Evolutionary conservation across 2,888 invertebrate genomes (phyloP), one percentile per base, ranked within the genome.

Genomic region (Netelia inedita): DNA sequence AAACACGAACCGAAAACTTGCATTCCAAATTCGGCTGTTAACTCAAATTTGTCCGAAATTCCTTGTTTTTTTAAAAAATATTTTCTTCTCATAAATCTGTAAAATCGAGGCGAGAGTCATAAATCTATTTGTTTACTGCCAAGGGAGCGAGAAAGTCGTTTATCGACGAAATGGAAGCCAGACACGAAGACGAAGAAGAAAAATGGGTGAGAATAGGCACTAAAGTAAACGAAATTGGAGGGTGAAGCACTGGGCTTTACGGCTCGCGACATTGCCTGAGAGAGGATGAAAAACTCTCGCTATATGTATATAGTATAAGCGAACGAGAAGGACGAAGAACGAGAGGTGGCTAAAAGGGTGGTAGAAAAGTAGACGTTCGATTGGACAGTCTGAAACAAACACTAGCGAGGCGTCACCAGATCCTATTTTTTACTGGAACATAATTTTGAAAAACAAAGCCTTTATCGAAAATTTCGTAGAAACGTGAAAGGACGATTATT

Each of bases 391-490:
- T 57, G 28, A 46, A 55, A 61, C 71, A 63, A 63, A 79, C 79
- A 71, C 79, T 63, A 71, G 41, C 71, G 63, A 79, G 79, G 71
- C 79, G 79, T 61, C 61, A 21, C 53, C 53, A 79, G 63, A 57
- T 59, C 14, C 68, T 69, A 61, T 71, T 55, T 55, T 28, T 53
- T 71, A 71, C 35, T 50, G 2, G 0, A 6, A 8, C n/a, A 23
- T 23, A 2, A 1, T 23, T 23, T 23, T 59, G 46, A 53, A 28
- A 14, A 3, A 61, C 23, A 21, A 2, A 14, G 28, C 23, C 61
- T 10, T 5, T 23, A 28, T 61, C 2, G 14, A 61, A 28, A 16
- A 9, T 53, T 79, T 79, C 35, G 8, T 59, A 21, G 9, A 21
- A n/a, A n/a, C n/a, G n/a, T n/a, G n/a, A n/a, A n/a, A n/a, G n/a